Evolutionary conservation across 2,888 invertebrate genomes (phyloP), one percentile per base, ranked within the genome.

Genomic region (Drosophila merina): DNA sequence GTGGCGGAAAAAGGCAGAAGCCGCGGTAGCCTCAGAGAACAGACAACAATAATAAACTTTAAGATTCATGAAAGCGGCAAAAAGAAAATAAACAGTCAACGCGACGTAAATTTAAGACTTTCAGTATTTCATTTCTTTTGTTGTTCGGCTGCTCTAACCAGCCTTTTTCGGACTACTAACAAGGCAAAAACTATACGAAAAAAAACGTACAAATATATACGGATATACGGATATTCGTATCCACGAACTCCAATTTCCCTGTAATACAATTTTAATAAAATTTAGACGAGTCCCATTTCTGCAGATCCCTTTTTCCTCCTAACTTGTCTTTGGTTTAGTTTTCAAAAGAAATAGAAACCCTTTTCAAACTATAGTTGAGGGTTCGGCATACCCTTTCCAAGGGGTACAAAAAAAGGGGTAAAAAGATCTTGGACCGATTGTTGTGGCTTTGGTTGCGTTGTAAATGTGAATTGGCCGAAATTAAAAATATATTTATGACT

Each of bases 401-500:
- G 72, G 25, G 79, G 59, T 72, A 68, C 12, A 12, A 10, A 4
- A 4, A 51, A 52, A 59, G 44, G 62, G 59, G 62, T 57, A 69
- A 44, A 20, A 63, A 52, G 55, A 62, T 60, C 62, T 59, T 63
- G 54, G 66, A 51, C 54, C 67, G 60, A 54, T 45, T 64, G 64
- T 57, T 54, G 51, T 14, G 48, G 59, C 48, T 59, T 57, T 63
- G 49, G 54, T 55, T 74, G 71, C 60, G 77, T 76, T 86, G 86
- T 79, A 79, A 81, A 88, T 74, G 77, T 82, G 86, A 89, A 86
- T 88, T 88, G 85, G 78, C 70, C 70, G 81, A 89, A 89, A 89
- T 88, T 87, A 87, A 88, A 89, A 90, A 87, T 86, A 83, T 89
- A 88, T 89, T 90, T 89, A 89, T 87, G 89, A 85, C 88, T 90